Evolutionary conservation across 92 coral and sea anemone genomes (phyloP), one percentile per base, ranked within the genome.

Genomic region (Siderastrea radians): DNA sequence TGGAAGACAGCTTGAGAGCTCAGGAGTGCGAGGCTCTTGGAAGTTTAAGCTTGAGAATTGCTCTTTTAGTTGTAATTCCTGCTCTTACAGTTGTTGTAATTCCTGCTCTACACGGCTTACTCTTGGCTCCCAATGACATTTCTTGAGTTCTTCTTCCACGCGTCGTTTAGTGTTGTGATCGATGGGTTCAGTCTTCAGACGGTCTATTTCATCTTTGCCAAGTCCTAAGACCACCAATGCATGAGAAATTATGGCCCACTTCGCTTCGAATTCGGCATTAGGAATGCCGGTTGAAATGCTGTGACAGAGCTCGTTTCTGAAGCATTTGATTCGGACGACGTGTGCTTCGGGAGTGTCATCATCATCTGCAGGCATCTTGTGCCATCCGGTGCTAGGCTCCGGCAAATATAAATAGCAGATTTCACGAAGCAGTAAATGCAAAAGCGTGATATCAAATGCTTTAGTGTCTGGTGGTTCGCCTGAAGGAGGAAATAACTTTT

Each of bases 301-400:
- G 47, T 92, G 95, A 60, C 78, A 92, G 47, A 92, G 67, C 16
- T 88, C 70, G 59, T 92, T 92, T 43, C 95, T 80, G 50, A 64
- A 88, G 15, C 50, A 60, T 60, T 88, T 88, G 48, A 92, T 80
- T 50, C 90, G 76, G 47, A 67, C 82, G 66, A 92, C 71, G 53
- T 92, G 77, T 1, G 90, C 95, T 49, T 89, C 85, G 0, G 1
- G 11, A 65, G 90, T 78, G 52, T 53, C 11, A 46, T 92, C 92
- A 49, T 49, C 13, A 2, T 79, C 95, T 55, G 74, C 62, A 68
- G 95, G 95, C 91, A 70, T 65, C 5, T 75, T 8, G 79, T 90
- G 55, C 95, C 95, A 93, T 48, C 95, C 95, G 2, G 73, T 77
- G 57, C 61, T 10, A 15, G 95, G 95, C 55, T 16, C 43, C 16